phyloP scores from a whole-genome alignment of 2,797 vertebrate species.

The Dendrocincla fuliginosa region DNA sequence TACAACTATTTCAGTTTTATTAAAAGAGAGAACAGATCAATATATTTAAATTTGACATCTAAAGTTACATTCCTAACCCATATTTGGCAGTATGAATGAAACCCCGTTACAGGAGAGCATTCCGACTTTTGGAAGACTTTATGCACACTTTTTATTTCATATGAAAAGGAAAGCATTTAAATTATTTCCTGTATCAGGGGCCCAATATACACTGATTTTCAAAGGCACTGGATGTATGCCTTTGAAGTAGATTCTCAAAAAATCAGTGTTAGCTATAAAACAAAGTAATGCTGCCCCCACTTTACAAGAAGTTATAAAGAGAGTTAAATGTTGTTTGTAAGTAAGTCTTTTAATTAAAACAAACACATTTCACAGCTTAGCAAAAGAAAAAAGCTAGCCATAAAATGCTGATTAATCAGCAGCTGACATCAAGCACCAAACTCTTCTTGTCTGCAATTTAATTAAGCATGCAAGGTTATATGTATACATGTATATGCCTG shows the following conservation, averaged over 20 bases:
- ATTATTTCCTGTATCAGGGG: constrained; percentile 49
- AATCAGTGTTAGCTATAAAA: neutral
- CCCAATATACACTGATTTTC: neutral
- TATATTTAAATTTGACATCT: neutral
- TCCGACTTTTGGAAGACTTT: constrained; percentile 51
- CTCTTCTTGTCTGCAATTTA: neutral
- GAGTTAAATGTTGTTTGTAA: neutral
- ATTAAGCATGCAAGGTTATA: neutral
- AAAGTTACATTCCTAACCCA: constrained; percentile 49
- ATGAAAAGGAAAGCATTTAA: constrained; percentile 46
- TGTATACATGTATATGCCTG: neutral
- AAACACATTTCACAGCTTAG: neutral
- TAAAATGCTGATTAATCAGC: neutral
- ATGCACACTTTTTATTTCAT: constrained; percentile 32
- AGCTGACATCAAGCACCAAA: neutral
- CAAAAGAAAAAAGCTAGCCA: neutral
- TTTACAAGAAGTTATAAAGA: neutral
- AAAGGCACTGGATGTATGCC: neutral
- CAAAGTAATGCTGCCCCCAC: neutral
- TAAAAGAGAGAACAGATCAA: neutral
- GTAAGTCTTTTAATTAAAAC: neutral
- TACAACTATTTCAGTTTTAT: neutral
- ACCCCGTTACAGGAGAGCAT: neutral
- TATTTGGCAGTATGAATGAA: constrained; percentile 63
- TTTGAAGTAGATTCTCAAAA: constrained; percentile 24